phyloP scores from a whole-genome alignment of 2,113 vertebrate species.

The Archilochus colubris region DNA sequence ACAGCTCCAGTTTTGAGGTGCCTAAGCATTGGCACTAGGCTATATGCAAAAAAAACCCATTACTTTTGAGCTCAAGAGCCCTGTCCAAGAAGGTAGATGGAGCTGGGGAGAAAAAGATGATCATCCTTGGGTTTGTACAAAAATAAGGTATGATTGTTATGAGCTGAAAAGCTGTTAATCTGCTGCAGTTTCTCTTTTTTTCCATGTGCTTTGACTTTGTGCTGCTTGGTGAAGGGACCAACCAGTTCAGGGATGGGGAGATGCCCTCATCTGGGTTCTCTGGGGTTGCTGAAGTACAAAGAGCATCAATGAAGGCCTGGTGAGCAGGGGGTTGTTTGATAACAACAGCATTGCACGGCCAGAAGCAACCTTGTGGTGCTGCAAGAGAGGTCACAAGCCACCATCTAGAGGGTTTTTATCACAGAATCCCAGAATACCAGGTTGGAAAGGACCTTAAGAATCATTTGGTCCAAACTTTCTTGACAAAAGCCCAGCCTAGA shows the following conservation, averaged over 20 bases:
- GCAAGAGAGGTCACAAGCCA: not conserved
- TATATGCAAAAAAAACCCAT: not conserved
- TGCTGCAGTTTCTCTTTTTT: not conserved
- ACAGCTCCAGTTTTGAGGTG: not conserved
- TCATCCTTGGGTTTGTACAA: not conserved
- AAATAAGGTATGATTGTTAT: rapidly evolving
- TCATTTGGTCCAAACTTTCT: too few relatives aligned
- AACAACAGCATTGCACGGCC: not conserved
- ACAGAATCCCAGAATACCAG: too few relatives aligned
- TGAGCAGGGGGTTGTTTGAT: not conserved
- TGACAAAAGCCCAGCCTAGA: too few relatives aligned
- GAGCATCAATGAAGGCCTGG: not conserved
- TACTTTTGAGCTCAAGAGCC: not conserved
- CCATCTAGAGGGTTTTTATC: not conserved
- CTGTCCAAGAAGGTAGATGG: not conserved
- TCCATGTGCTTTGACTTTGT: not conserved
- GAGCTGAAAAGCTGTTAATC: not conserved
- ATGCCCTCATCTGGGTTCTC: not conserved
- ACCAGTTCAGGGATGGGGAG: too few relatives aligned
- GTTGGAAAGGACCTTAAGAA: too few relatives aligned
- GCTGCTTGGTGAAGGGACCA: not conserved
- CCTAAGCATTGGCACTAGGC: not conserved
- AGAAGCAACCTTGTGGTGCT: rapidly evolving
- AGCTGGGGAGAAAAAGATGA: not conserved
- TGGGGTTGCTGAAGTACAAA: not conserved